Evolutionary conservation across 2,888 invertebrate genomes (phyloP), one percentile per base, ranked within the genome.

Genomic region (Cheiracanthium punctorium): DNA sequence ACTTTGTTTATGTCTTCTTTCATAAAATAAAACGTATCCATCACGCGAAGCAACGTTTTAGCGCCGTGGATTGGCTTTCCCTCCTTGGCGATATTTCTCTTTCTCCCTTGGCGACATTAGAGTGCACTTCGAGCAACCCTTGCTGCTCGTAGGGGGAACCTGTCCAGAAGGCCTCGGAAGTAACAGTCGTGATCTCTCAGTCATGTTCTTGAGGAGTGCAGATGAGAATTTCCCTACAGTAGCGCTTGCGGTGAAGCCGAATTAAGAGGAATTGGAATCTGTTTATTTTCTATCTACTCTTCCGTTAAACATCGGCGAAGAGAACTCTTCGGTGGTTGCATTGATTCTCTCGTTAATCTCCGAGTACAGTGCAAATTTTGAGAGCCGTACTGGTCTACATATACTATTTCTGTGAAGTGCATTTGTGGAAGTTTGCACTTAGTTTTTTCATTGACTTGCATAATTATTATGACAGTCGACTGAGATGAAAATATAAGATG

Each of bases 111-210:
- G 32, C 64, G 37, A 37, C 7, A 37, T 37, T 10, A 10, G 37
- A 10, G 37, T 7, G 37, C 10, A 7, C 20, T 17, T 2, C 4
- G 29, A 72, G 80, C 72, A 80, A 80, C 80, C 80, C 80, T 80
- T 32, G 48, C 14, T 8, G 29, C 48, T 10, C 30, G 30, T 29
- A 41, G 48, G 58, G 48, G 58, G 65, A 80, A 80, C 72, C 80
- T 72, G 80, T 80, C 72, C 80, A 41, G 65, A 80, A 29, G 28
- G 67, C n/a, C 77, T 48, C 58, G 72, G 72, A 80, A 80, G 79
- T 32, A 80, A 32, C 33, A 64, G 70, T 65, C 20, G 76, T 12
- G 41, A 14, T 20, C 70, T 10, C 69, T 48, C 77, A n/a, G 58
- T 58, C 5, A 24, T 58, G 58, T 24, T 58, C 58, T 5, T 5